Evolutionary conservation across 2,888 invertebrate species (phyloP), one percentile per base, ranked within the genome.

Genomic region (Trachelus troglodyta): DNA sequence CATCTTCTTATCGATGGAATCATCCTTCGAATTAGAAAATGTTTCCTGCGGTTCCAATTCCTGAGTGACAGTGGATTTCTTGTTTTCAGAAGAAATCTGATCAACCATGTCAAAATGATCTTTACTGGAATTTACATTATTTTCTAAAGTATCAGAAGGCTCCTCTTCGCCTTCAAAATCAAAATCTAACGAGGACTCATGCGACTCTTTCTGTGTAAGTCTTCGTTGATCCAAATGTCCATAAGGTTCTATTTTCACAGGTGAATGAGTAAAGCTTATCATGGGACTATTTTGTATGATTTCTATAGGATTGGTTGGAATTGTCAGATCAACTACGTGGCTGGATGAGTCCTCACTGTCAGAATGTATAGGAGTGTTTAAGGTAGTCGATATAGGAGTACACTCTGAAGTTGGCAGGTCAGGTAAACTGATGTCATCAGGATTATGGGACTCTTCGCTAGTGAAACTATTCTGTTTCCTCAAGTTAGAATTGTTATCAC

Each of bases 331-430:
- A 3, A 79, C 77, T 4, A 82, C 84, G 74, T 85, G 87, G 30
- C 88, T 87, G 3, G 90, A 85, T 0, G 89, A 89, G 73, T 91
- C 91, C 77, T 91, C 91, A 68, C 87, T 91, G 69, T 91, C 91
- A 0, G 91, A 91, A 74, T 91, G 91, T 73, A 87, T 90, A 1
- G 91, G 91, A 0, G 91, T 91, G 75, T 91, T 91, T 3, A 91
- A 78, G 1, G 91, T 90, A 31, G 91, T 91, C 6, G 91, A 91
- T 12, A 90, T 86, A 3, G 91, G 88, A 4, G 90, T 90, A 68
- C 90, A 90, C 75, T 90, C 91, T 1, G 89, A 90, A 1, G 89
- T 90, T 12, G 90, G 87, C 33, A 91, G 78, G 76, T 91, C 91
- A 1, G 91, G 91, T 78, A 91, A 80, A 73, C 91, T 91, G 40